phyloP scores from a whole-genome alignment of 1,140 invertebrate genomes.

The Tachypleus tridentatus region DNA sequence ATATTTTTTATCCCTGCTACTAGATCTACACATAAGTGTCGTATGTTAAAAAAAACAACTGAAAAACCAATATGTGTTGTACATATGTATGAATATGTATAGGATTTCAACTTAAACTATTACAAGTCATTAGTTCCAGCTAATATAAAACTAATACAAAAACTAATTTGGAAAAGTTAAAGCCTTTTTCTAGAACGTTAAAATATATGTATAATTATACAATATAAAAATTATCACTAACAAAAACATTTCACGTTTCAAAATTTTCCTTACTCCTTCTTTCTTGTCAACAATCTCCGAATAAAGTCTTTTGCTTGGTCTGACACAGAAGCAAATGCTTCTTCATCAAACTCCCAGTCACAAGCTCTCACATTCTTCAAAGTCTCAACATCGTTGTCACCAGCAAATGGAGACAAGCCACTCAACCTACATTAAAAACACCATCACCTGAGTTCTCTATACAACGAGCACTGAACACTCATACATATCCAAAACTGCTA shows the following conservation, averaged over 20 bases:
- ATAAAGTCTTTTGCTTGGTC: constrained; percentile 98
- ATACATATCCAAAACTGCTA: too few species aligned
- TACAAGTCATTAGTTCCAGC: too few species aligned
- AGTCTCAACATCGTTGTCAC: constrained; percentile 96
- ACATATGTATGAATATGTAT: too few species aligned
- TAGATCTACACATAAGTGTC: too few species aligned
- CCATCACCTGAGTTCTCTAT: too few species aligned
- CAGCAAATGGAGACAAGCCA: constrained; percentile 96
- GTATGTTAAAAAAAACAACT: too few species aligned
- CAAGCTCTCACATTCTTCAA: constrained; percentile 96
- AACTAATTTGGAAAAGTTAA: not conserved
- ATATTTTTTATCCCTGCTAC: too few species aligned
- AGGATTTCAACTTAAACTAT: too few species aligned
- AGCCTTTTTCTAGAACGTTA: not conserved
- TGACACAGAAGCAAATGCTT: constrained; percentile 71
- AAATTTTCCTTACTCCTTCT: constrained; percentile 56
- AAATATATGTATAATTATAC: not conserved
- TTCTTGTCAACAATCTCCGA: constrained; percentile 74
- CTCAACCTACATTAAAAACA: constrained; percentile 44
- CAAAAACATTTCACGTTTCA: not conserved
- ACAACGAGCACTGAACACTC: too few species aligned
- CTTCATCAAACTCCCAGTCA: constrained; percentile 97
- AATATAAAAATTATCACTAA: constrained; percentile 3
- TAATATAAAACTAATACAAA: not conserved
- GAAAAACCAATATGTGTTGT: too few species aligned